A percentile compares a stretch with the other conserved stretches of the same genome.
Conservation (phyloP, 2,797 vertebrate genomes). For the Halcyon chelicuti region DNA sequence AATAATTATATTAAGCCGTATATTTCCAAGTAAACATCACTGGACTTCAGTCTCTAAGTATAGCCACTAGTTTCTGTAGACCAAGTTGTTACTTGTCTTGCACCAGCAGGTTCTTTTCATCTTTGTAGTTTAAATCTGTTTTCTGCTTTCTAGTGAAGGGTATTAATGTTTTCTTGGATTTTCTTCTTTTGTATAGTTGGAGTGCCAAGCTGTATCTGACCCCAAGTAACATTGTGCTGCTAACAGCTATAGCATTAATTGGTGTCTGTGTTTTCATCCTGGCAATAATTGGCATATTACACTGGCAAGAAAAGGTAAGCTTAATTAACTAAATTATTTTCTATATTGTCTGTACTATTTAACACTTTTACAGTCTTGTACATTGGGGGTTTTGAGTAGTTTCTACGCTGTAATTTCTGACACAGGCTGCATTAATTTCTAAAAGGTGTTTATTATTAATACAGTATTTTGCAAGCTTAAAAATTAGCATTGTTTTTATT, state of each 20-base stretch:
- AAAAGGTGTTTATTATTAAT: neutral
- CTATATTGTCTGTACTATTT: neutral
- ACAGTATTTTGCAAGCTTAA: neutral
- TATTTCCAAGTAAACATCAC: neutral
- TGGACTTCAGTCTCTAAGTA: neutral
- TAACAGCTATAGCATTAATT: conserved; percentile 94
- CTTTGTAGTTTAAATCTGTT: neutral
- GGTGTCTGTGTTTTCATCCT: conserved; percentile 96
- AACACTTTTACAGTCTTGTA: neutral
- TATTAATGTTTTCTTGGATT: conserved; percentile 36
- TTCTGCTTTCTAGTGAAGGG: neutral
- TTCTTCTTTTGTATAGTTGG: conserved; percentile 83
- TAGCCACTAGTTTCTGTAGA: neutral
- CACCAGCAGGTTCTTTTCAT: neutral
- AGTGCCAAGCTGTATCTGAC: conserved; percentile 96
- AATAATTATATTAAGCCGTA: neutral
- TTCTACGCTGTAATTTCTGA: neutral
- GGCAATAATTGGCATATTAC: conserved; percentile 94
- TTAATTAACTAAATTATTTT: neutral
- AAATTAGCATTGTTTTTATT: neutral
- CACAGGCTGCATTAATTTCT: neutral
- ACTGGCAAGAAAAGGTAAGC: conserved; percentile 98
- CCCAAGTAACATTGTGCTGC: conserved; percentile 94
- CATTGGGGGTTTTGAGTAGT: neutral
- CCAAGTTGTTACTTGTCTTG: neutral